Base-by-base conservation (phyloP, 2,113 vertebrate species). In the Aviceda subcristata region DNA sequence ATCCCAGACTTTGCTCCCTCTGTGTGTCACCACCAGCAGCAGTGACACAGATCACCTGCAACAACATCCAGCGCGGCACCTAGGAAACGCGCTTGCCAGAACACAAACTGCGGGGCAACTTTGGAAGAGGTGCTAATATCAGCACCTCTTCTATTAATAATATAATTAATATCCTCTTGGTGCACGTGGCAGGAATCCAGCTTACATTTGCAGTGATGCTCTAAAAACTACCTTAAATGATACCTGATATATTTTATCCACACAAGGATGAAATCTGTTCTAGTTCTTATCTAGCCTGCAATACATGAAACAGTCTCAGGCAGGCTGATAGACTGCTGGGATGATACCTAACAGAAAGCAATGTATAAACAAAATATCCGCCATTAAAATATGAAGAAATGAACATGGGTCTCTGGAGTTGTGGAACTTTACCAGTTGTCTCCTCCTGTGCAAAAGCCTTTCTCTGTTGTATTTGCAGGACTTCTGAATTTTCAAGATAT, bases 21-120 rank as follows among this genome's bases (percentile, higher is more conserved):
- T 0, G 0, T 39, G 3, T 76, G 23, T 18, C 51, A 34, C 48
- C 30, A n/a, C 10, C 36, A 73, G 29, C 56, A 86, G 15, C 0
- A 0, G 45, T 46, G 43, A 43, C 39, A 43, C 1, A 4, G 21
- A n/a, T 26, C 39, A 39, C 30, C 15, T 34, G 2, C 29, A 69
- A 55, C 24, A 80, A 23, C 1, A 5, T 38, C 15, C 20, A 75
- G 27, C 20, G 29, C 1, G 41, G 13, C 12, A 84, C 16, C n/a
- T 12, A 43, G 26, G 22, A 71, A 87, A 87, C 0, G 0, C 30
- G 20, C 22, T 53, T 66, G 8, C 11, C 16, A 53, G 56, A 59
- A 46, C 16, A 77, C 7, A 15, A 62, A 36, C 30, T 63, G 23
- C 36, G 56, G 30, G 15, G 46, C 23, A 36, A 36, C 30, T 50